Evolutionary conservation across 2,888 invertebrate species (phyloP), one percentile per base, ranked within the genome.

Genomic region (Zootermopsis nevadensis): DNA sequence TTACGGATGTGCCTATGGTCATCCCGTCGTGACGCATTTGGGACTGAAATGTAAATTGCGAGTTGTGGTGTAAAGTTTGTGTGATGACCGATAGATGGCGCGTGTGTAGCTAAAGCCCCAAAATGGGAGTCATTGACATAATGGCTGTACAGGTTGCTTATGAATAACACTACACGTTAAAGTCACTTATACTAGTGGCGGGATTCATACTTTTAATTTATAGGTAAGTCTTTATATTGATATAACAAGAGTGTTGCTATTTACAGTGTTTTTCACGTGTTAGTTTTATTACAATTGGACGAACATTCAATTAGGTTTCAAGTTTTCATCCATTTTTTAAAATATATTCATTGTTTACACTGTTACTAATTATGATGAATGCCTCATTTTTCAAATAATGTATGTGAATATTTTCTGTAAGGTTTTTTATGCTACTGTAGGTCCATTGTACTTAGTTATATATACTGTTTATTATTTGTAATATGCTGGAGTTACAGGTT

Each of bases 41-140:
- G 60, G 27, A 31, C 60, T 48, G 60, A 27, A 12, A 66, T 27
- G 35, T 60, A 66, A 79, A 77, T 55, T 38, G 60, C n/a, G n/a
- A 72, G 38, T 72, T 79, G 33, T 77, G 42, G 53, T 80, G 80
- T 35, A 55, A 22, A 80, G 84, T 84, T 60, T 77, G 53, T 35
- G 31, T 82, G 72, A 81, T 80, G 66, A 53, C 76, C 84, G 83
- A 83, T 82, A 82, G 83, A 79, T 84, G 83, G 81, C 85, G 81
- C 83, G 69, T 80, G 82, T 77, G 84, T 84, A 84, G 55, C 81
- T 79, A 81, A 81, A 82, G 83, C 82, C 81, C 77, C 85, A 85
- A 86, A 86, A 86, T 86, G 86, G 86, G 86, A 86, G 86, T 86
- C 86, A 86, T 86, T 86, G 86, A 86, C 86, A 86, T 86, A 86